Conservation (phyloP, 1,140 invertebrate genomes). For the Gerris buenoi region DNA sequence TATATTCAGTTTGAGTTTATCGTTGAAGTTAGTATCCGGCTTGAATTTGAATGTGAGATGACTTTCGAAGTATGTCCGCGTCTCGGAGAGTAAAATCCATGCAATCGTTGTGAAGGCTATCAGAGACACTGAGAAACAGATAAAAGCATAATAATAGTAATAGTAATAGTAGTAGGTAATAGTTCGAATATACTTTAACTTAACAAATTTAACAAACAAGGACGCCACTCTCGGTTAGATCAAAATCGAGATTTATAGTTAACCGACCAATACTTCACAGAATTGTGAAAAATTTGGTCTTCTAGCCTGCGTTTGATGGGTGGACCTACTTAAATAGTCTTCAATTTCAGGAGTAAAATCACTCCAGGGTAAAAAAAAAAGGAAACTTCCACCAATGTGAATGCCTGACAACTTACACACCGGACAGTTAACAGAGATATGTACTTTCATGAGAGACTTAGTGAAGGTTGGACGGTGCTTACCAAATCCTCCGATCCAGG, state of each 20-base stretch:
- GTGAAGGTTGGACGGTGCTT: not conserved
- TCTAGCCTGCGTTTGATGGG: not conserved
- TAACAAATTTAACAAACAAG: too few species aligned
- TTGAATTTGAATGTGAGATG: conserved; percentile 74
- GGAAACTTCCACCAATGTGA: not conserved
- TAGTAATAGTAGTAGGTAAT: too few species aligned
- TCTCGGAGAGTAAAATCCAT: conserved; percentile 67
- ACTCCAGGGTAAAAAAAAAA: not conserved
- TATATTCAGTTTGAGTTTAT: conserved; percentile 79
- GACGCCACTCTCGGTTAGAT: too few species aligned
- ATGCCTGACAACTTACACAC: not conserved
- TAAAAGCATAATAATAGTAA: too few species aligned
- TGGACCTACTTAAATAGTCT: not conserved
- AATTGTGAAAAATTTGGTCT: not conserved
- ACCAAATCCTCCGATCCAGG: conserved; percentile 12
- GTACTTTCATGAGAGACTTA: not conserved
- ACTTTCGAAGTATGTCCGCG: conserved; percentile 66
- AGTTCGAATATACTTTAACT: too few species aligned
- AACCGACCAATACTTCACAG: too few species aligned
- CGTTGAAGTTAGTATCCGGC: conserved; percentile 75
- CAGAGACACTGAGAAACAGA: conserved; percentile 68
- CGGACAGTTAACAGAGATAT: not conserved
- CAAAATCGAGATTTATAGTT: too few species aligned
- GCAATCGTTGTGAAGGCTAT: conserved; percentile 61
- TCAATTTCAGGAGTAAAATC: too few species aligned